Conservation (phyloP, 2,113 vertebrate genomes). For the Chloroceryle aenea region DNA sequence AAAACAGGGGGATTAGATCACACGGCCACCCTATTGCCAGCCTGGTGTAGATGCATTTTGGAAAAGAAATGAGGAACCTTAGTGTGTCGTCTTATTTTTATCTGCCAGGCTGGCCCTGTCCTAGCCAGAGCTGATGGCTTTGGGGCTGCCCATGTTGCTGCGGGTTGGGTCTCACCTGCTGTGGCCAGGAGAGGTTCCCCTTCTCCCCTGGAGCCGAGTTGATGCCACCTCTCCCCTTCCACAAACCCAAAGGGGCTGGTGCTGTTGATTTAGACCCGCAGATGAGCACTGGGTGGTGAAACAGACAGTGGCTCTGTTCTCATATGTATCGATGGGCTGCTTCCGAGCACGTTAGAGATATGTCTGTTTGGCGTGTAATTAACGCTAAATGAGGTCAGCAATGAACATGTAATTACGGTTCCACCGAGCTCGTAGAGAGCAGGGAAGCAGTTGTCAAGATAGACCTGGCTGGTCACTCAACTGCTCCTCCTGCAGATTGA, state of each 20-base stretch:
- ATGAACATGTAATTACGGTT: not conserved
- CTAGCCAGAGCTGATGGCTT: not conserved
- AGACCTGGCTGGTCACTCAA: not conserved
- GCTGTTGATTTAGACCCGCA: not conserved
- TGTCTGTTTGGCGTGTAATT: slow-evolving; percentile 7
- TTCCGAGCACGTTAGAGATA: not conserved
- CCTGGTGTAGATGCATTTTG: fast-evolving
- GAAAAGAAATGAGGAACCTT: not conserved
- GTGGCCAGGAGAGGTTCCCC: not conserved
- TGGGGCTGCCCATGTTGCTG: not conserved
- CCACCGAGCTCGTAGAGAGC: not conserved
- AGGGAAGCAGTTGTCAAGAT: not conserved
- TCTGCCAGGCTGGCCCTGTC: not conserved
- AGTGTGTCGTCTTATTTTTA: fast-evolving
- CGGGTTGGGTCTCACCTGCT: not conserved
- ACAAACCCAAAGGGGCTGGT: too few species aligned
- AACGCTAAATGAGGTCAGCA: not conserved
- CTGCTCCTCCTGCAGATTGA: fast-evolving
- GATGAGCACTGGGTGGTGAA: not conserved
- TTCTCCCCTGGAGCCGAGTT: not conserved
- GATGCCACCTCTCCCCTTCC: not conserved
- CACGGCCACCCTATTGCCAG: fast-evolving
- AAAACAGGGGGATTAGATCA: not conserved
- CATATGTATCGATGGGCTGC: not conserved
- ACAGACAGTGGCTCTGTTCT: not conserved